Percentiles rank a stretch among this genome's conserved stretches.
phyloP scores from a whole-genome alignment of 1,140 invertebrate species.

The Meloidogyne floridensis region DNA sequence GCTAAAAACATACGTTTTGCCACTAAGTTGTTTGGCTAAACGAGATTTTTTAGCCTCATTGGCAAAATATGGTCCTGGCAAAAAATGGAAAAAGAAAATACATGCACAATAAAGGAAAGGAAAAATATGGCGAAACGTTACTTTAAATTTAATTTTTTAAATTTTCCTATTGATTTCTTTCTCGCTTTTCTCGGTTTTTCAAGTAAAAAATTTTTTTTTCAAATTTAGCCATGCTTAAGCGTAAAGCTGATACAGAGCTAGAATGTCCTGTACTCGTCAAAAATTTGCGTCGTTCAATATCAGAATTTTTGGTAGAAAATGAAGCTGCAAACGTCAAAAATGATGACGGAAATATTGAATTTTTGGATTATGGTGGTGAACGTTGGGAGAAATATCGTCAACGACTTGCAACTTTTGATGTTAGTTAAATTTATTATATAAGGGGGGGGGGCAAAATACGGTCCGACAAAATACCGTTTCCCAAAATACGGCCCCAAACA shows the following conservation, averaged over 20 bases:
- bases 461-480: no score
- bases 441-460: no score
- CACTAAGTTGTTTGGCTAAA: no score
- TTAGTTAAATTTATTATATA: not conserved
- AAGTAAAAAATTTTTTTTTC: not conserved
- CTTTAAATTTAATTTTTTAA: no score
- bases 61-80: no score
- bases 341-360: constrained; percentile 8
- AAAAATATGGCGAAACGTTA: no score
- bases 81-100: no score
- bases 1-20: no score
- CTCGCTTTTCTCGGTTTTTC: not conserved
- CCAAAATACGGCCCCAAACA: no score
- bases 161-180: not conserved
- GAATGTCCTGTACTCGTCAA: constrained; percentile 22
- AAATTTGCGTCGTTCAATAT: constrained; percentile 24
- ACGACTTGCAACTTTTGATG: constrained; percentile 25
- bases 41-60: no score
- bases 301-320: constrained; percentile 23
- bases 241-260: constrained; percentile 21
- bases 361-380: constrained; percentile 16
- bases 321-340: constrained; percentile 25
- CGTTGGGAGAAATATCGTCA: constrained; percentile 26
- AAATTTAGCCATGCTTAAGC: constrained; percentile 12
- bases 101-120: no score